Percentiles rank a stretch among this genome's conserved stretches.
Conservation (phyloP, 2,888 invertebrate genomes). For the Cryptophagus acutangulus region DNA sequence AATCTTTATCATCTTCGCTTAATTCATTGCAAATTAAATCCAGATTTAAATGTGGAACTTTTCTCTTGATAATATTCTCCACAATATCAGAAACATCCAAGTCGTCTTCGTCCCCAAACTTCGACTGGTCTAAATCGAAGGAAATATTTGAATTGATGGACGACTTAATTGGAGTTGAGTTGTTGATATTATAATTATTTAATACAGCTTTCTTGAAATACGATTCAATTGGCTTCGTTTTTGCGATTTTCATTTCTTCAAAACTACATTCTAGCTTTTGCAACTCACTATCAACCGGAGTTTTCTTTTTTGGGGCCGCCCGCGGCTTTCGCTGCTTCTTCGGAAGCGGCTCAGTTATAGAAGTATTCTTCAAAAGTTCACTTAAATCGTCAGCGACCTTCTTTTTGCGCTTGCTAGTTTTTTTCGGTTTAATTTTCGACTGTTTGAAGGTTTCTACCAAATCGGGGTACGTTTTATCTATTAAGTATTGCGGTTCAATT, state of each 20-base stretch:
- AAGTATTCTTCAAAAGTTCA: slow-evolving; percentile 30
- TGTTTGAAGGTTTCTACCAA: slow-evolving; percentile 56
- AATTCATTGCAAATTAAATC: slow-evolving; percentile 6
- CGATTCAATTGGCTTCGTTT: neutral
- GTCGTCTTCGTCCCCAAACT: slow-evolving; percentile 44
- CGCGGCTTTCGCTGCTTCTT: slow-evolving; percentile 37
- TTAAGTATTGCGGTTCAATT: slow-evolving; percentile 62
- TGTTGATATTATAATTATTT: slow-evolving; percentile 5
- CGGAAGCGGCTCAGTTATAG: slow-evolving; percentile 31
- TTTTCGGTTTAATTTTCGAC: slow-evolving; percentile 51
- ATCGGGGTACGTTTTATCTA: slow-evolving; percentile 59
- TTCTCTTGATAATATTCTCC: slow-evolving; percentile 48
- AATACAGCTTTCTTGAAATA: neutral
- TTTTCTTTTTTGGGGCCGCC: slow-evolving; percentile 19
- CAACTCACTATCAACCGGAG: slow-evolving; percentile 12
- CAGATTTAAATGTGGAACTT: slow-evolving; percentile 31
- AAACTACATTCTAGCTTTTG: slow-evolving; percentile 16
- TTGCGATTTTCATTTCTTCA: slow-evolving; percentile 17
- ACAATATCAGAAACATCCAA: slow-evolving; percentile 54
- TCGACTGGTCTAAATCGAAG: slow-evolving; percentile 35
- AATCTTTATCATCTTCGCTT: slow-evolving; percentile 15
- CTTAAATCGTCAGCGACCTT: slow-evolving; percentile 27
- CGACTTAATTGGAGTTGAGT: slow-evolving; percentile 32
- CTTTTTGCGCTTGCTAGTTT: slow-evolving; percentile 33
- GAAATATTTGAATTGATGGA: slow-evolving; percentile 6